Evolutionary conservation across 1,140 invertebrate species (phyloP), one percentile per base, ranked within the genome.

Genomic region (Atopsyche davidsoni): DNA sequence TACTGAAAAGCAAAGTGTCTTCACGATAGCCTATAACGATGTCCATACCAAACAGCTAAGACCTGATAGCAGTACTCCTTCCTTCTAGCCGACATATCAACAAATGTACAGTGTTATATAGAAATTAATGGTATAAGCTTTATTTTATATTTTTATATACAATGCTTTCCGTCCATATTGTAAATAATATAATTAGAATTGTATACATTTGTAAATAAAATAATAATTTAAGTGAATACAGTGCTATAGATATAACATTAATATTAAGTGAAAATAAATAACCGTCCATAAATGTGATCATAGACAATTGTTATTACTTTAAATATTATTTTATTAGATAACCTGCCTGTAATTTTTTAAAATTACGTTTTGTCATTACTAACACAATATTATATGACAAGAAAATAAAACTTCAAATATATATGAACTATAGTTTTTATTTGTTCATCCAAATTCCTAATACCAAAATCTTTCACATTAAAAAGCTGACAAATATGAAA

Each of bases 1-100:
- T 51, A 78, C 91, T 17, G 88, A 92, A 59, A 93, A 92, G 70
- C 92, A 92, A 62, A 92, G 89, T 64, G 82, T 94, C n/a, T 94
- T 93, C 60, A 91, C 89, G 1, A 93, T 94, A 56, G 89, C 89
- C 2, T 94, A 93, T 61, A 87, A 89, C 62, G 89, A 91, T 62
- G 86, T 92, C 18, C 71, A 75, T 60, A 75, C 70, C 11, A 75
- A 73, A 61, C 70, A 73, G 61, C 49, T 75, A 14, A 57, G 72
- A 61, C 72, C 72, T 31, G 72, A 75, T 41, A 73, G 70, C 59
- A 75, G 72, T 61, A 73, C 72, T 16, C 72, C 72, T 16, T 75
- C 72, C 21, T 72, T 72, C 58, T 73, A 60, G 67, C 23, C 18
- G 35, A 22, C 11, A 17, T 39, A 32, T 25, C 23, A 44, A 39